A percentile compares a stretch with the other conserved stretches of the same genome.
These are phyloP conservation scores for Neoseiulus cucumeris DNA, from an alignment of 1,140 invertebrate species.

Conservation along the genomic window DNA sequence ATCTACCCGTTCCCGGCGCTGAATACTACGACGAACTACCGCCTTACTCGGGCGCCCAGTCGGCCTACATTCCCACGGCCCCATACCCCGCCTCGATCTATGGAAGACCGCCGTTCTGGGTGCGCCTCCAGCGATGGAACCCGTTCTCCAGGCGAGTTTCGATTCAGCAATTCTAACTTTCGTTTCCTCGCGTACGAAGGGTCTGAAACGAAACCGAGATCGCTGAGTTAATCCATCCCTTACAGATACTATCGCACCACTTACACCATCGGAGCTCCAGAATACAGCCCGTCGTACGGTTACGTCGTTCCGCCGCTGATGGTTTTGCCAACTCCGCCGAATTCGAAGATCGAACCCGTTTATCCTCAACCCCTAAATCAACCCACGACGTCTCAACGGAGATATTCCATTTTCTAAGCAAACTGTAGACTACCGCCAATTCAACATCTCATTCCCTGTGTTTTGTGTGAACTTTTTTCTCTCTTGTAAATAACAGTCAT, in stretches of 20 bases:
- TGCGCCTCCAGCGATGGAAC: neutral
- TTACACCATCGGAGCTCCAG: constrained; percentile 2
- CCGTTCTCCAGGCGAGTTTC: neutral
- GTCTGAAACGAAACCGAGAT: no score
- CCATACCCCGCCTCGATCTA: neutral
- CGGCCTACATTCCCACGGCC: neutral
- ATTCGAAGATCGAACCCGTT: neutral
- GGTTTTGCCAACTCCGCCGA: neutral
- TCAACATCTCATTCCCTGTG: no score
- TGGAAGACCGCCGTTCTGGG: neutral
- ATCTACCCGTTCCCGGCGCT: no score
- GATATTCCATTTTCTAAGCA: no score
- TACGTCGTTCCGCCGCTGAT: neutral
- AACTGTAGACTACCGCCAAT: no score
- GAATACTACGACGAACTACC: no score
- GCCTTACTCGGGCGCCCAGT: neutral
- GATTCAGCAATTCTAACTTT: neutral
- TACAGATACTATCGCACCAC: constrained; percentile 2
- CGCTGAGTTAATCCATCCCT: no score
- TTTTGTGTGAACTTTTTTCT: no score
- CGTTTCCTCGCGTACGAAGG: no score
- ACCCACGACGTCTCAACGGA: no score
- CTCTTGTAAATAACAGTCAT: no score
- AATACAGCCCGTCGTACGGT: neutral
- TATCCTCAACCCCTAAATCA: neutral